Base-by-base conservation (phyloP, 2,113 vertebrate species). In the Phylloscopus trochiloides region DNA sequence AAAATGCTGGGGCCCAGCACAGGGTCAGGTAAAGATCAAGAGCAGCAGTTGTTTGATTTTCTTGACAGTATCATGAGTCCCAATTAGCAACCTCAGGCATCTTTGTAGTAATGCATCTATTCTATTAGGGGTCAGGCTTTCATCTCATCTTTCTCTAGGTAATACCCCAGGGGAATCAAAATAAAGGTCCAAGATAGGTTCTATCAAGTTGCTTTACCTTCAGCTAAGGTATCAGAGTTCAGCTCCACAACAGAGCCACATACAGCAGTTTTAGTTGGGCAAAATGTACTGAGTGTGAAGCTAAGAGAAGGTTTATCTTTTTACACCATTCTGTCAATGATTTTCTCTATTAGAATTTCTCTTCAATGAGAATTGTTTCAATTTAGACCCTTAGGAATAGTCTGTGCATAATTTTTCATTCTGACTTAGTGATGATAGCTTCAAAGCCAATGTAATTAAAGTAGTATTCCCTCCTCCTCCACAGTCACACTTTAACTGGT, bases 381-480 rank as follows among this genome's bases (percentile, higher is more conserved):
- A 90, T 96, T 90, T 71, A 82, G 78, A 83, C 92, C 93, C 92
- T 90, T 66, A 91, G 92, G 95, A 88, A 73, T 47, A 88, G 42
- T 66, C 87, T 79, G 48, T 2, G 2, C n/a, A 36, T 90, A 92
- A 88, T 95, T 96, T 97, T 96, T 94, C 92, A 95, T 88, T 80
- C 78, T 76, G 90, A 90, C 90, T 94, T 96, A 96, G 94, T 73
- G 84, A 88, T 87, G 91, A 94, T 96, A 95, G 45, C 74, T 92
- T 90, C 93, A 95, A 95, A 95, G 92, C 66, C 78, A 70, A 76
- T 90, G 92, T 96, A 96, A 97, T 96, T 95, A 94, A 94, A 83
- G 85, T 43, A 68, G 81, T 73, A 93, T 90, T 96, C 92, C 94
- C 90, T 87, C 78, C 84, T 95, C 81, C 78, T 73, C 87, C 51